phyloP scores from a whole-genome alignment of 2,113 vertebrate genomes.

The Callipepla californica region DNA sequence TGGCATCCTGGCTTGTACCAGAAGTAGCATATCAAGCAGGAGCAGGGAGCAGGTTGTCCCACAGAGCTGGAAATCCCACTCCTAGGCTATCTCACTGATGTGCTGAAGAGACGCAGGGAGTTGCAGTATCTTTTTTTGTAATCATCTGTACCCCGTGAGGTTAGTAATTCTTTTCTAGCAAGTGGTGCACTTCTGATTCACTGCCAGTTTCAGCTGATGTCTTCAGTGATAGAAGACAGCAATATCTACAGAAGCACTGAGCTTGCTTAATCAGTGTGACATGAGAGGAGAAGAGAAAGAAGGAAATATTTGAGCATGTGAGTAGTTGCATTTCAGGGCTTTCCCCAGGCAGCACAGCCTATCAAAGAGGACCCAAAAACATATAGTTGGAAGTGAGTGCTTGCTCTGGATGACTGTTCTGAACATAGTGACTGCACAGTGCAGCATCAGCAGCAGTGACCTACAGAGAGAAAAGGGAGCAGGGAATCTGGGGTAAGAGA shows the following conservation, averaged over 20 bases:
- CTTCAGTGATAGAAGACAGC: neutral
- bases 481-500: neutral
- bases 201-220: neutral
- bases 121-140: neutral
- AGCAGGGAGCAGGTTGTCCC: too few relatives aligned
- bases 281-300: neutral
- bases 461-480: neutral
- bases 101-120: neutral
- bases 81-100: neutral
- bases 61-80: neutral
- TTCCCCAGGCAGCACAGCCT: slow-evolving; percentile 23
- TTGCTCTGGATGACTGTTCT: neutral
- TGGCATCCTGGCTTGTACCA: too few relatives aligned
- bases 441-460: neutral
- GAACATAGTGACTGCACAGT: neutral
- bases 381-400: neutral
- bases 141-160: neutral
- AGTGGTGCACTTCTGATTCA: neutral
- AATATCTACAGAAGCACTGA: neutral
- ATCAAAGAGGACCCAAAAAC: slow-evolving; percentile 20
- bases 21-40: too few relatives aligned
- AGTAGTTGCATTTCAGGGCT: neutral
- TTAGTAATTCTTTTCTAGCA: neutral
- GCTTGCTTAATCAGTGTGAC: neutral
- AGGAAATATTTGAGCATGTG: neutral